Evolutionary conservation across 2,113 vertebrate genomes (phyloP), one percentile per base, ranked within the genome.

Genomic region (Varanus komodoensis): DNA sequence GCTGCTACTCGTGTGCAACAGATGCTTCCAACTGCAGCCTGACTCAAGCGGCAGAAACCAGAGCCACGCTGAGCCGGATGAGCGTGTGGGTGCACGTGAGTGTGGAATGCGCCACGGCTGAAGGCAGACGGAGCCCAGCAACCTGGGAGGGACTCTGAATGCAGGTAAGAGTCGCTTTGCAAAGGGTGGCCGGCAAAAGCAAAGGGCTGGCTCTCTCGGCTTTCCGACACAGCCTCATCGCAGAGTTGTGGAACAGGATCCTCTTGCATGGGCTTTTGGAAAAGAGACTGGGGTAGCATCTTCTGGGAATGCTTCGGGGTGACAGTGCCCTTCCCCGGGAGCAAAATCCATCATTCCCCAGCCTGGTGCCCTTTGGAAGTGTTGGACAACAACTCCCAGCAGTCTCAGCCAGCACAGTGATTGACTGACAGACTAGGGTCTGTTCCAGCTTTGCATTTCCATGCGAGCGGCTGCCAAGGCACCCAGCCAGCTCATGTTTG

Each of bases 11-110:
- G 7, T 50, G 54, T 83, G 52, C 81, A 75, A 77, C 8, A 38
- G 88, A 84, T 75, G 48, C 27, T 48, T 83, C 81, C 21, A 29
- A 89, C 67, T 23, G 80, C 88, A 64, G 34, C 38, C 68, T 83
- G 52, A 75, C 69, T 83, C 87, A 83, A 27, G 23, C 2, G 23
- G 44, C 34, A 74, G 21, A 21, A 17, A 6, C 25, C 27, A 32
- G 50, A 44, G 38, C 38, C 38, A 44, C 8, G 19, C 75, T 32
- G 15, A 38, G 2, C 17, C 71, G 34, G 67, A 38, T n/a, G 64
- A 81, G 34, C 14, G 4, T 48, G 77, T 74, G 54, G 84, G 79
- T 75, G 69, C 14, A 5, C n/a, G 77, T 74, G 54, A 78, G 79
- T 75, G 69, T 75, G 52, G 82, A 87, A 74, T 75, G 52, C 64